phyloP scores from a whole-genome alignment of 2,888 invertebrate species.

The Diarsia mendica region DNA sequence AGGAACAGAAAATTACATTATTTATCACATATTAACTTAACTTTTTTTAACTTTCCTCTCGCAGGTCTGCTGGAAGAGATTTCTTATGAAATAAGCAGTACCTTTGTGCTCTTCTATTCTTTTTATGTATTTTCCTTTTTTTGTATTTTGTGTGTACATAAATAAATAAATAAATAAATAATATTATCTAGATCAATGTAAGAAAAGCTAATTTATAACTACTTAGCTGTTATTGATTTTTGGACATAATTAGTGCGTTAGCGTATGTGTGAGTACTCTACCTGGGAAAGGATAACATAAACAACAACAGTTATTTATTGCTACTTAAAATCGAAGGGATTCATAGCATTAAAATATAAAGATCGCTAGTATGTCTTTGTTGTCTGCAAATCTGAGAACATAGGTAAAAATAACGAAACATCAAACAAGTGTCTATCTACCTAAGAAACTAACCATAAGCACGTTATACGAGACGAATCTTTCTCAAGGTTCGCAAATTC shows the following conservation, averaged over 20 bases:
- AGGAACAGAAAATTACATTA: slow-evolving; percentile 55
- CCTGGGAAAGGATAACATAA: not conserved
- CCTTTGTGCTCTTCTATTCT: no score
- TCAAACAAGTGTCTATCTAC: not conserved
- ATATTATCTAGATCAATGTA: no score
- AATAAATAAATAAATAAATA: no score
- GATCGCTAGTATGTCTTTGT: not conserved
- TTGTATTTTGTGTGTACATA: no score
- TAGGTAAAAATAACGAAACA: not conserved
- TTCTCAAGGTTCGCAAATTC: not conserved
- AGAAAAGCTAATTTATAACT: not conserved
- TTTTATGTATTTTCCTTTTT: no score
- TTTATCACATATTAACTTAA: not conserved
- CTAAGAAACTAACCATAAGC: not conserved
- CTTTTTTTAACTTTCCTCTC: no score
- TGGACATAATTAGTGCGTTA: not conserved
- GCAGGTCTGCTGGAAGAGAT: no score
- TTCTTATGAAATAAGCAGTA: no score
- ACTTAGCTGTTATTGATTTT: not conserved
- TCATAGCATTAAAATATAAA: not conserved
- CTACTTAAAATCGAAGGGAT: not conserved
- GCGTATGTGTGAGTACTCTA: not conserved
- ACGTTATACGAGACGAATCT: not conserved
- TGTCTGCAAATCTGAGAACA: no score
- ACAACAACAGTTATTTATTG: not conserved